These are phyloP conservation scores for Telenomus remus DNA, from an alignment of 1,140 invertebrate species.

Conservation along the genomic window DNA sequence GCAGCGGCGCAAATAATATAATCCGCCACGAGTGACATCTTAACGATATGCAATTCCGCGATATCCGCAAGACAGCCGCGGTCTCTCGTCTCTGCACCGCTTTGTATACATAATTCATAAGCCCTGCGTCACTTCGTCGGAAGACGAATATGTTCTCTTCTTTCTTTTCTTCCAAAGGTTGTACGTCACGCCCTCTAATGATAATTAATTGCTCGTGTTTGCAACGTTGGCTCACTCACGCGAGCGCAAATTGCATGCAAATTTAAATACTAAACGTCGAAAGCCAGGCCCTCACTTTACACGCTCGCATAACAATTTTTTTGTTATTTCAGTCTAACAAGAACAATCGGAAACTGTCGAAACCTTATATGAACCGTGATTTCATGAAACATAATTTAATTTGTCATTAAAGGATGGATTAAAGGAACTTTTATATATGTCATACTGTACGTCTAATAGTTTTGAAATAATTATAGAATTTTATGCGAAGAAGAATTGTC, in stretches of 20 bases:
- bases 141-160: constrained; percentile 65
- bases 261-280: constrained; percentile 22
- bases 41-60: constrained; percentile 59
- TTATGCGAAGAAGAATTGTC: too few species aligned
- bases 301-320: too few species aligned
- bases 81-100: constrained; percentile 48
- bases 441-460: too few species aligned
- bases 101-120: constrained; percentile 72
- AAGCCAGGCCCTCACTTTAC: not conserved
- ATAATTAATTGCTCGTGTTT: constrained; percentile 55
- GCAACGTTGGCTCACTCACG: not conserved
- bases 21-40: constrained; percentile 51
- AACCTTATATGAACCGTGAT: too few species aligned
- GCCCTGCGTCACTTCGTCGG: constrained; percentile 60
- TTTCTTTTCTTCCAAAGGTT: constrained; percentile 53
- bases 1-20: constrained; percentile 60
- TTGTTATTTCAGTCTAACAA: not conserved
- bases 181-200: constrained; percentile 50
- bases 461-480: too few species aligned
- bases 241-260: constrained; percentile 31
- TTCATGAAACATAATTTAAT: too few species aligned
- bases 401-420: too few species aligned
- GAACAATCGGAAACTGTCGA: too few species aligned
- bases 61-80: constrained; percentile 61
- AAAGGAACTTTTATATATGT: too few species aligned